Base-by-base conservation (phyloP, 1,140 invertebrate species). In the Sarcophaga bullata region DNA sequence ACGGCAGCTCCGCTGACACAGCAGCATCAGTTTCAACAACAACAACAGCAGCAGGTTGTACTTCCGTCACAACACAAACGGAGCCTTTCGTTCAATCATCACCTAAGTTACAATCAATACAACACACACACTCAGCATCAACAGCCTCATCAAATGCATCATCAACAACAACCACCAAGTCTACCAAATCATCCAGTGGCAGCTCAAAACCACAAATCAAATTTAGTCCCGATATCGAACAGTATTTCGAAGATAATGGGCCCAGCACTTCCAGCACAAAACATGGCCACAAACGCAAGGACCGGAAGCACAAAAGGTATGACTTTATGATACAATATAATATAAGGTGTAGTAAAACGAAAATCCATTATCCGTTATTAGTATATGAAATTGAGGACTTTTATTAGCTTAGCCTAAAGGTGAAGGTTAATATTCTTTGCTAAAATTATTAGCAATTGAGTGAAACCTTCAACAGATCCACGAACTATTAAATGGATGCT, bases 1-100 rank as follows among this genome's bases (percentile, higher is more conserved):
- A 80, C 80, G 37, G 19, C 76, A 80, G 19, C 76, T 49, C 76
- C 10, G 62, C 17, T 54, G 5, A 17, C 73, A 48, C 46, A 76
- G 73, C 15, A n/a, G 46, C 8, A 47, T n/a, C 54, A 83, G 15
- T 72, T 83, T 68, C 72, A 84, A 50, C 49, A 86, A 84, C 84
- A 82, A 62, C 84, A 82, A 15, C 86, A 7, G 72, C 84, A 62
- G 46, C 49, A 85, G 82, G 83, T 85, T 85, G 82, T 73, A 50
- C 84, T 83, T 84, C 58, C 52, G 87, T 90, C 88, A 87, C 89
- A 92, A 90, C 92, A 93, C 90, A 93, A 93, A 91, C 90, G 92
- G 91, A 93, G 92, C 90, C 92, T 92, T 85, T 93, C 92, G 89
- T 93, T 93, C 91, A 93, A 93, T 90, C 92, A 93, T 88, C 92